Conservation (phyloP, 2,888 invertebrate species). For the Clanis bilineata region DNA sequence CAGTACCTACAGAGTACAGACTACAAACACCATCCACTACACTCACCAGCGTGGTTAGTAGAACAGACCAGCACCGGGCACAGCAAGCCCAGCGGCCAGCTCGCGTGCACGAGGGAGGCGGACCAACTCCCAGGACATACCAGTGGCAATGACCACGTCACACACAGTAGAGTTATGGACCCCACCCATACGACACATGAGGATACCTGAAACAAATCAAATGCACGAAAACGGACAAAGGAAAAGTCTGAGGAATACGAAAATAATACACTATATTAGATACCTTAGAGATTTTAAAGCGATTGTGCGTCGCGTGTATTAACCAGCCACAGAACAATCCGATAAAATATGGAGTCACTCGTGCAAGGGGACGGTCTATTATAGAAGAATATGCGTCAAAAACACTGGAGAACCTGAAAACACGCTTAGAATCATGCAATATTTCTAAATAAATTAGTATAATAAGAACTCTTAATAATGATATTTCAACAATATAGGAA, state of each 20-base stretch:
- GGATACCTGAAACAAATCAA: constrained; percentile 33
- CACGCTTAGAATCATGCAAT: too few relatives aligned
- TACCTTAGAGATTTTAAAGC: constrained; percentile 62
- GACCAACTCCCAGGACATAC: constrained; percentile 43
- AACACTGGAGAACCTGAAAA: constrained; percentile 45
- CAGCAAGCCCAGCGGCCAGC: constrained; percentile 58
- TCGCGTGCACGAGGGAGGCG: constrained; percentile 52
- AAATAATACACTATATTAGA: too few relatives aligned
- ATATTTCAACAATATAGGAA: too few relatives aligned
- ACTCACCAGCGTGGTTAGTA: constrained; percentile 53
- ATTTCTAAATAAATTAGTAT: not conserved
- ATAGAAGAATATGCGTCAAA: constrained; percentile 78
- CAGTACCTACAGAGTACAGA: too few relatives aligned
- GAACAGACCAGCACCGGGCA: constrained; percentile 62
- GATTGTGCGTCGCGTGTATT: constrained; percentile 84
- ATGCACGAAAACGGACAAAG: not conserved
- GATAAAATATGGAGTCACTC: constrained; percentile 87
- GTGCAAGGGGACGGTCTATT: constrained; percentile 88
- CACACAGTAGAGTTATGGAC: constrained; percentile 39
- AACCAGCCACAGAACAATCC: constrained; percentile 89
- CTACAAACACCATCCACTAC: not conserved
- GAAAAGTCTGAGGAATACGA: too few relatives aligned
- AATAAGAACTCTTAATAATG: constrained; percentile 25
- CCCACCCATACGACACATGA: constrained; percentile 46
- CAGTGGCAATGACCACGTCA: constrained; percentile 38